A percentile compares a stretch with the other conserved stretches of the same genome.
phyloP scores from a whole-genome alignment of 2,888 invertebrate genomes.

The Parelbella ahira region DNA sequence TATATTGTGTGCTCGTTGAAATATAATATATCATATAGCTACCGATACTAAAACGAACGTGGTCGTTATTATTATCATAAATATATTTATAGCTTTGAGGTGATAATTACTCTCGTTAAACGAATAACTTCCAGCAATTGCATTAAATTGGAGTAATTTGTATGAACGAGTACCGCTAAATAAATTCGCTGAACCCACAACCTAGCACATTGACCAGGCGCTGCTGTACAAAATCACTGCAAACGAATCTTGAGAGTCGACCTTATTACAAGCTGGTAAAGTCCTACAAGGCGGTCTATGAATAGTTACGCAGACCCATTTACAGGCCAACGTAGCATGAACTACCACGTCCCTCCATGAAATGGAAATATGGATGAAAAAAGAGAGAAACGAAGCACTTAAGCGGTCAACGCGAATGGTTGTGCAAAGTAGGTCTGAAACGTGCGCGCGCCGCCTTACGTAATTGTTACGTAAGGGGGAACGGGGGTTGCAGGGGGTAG shows the following conservation, averaged over 20 bases:
- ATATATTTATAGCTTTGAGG: too few species aligned
- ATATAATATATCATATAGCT: too few species aligned
- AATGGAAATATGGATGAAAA: constrained; percentile 18
- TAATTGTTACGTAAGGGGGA: constrained; percentile 72
- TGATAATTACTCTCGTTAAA: constrained; percentile 3
- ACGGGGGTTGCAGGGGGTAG: constrained; percentile 52
- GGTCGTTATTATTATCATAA: too few species aligned
- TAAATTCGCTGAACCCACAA: constrained; percentile 46
- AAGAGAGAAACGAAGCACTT: constrained; percentile 15
- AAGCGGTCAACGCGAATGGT: constrained; percentile 38
- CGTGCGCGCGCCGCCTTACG: constrained; percentile 72
- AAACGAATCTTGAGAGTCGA: constrained; percentile 9
- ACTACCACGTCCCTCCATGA: constrained; percentile 31
- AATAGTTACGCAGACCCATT: constrained; percentile 26
- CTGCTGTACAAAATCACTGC: constrained; percentile 24
- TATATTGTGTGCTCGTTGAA: too few species aligned
- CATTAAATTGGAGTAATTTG: constrained; percentile 8
- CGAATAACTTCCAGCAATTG: constrained; percentile 1
- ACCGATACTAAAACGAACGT: too few species aligned
- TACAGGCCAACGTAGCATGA: constrained; percentile 37
- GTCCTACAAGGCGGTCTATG: constrained; percentile 9
- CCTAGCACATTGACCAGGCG: constrained; percentile 40
- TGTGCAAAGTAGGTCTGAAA: constrained; percentile 45
- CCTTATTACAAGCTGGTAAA: constrained; percentile 25
- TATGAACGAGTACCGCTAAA: constrained; percentile 31